Conservation (phyloP, 2,888 invertebrate species). For the Melipona bicolor region DNA sequence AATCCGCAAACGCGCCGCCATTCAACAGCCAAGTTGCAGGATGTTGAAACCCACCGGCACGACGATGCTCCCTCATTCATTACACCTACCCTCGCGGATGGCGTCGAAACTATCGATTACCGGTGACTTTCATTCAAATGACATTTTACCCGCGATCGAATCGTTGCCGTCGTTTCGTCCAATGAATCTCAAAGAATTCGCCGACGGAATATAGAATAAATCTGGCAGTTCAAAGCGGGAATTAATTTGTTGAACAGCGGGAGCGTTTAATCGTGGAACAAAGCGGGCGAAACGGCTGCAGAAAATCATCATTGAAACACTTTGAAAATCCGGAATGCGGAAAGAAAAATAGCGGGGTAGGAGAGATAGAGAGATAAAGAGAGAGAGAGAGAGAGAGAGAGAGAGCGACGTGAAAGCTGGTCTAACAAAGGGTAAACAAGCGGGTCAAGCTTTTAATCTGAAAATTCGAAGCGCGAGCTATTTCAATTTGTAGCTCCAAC, state of each 20-base stretch:
- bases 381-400: constrained; percentile 1
- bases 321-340: constrained; percentile 14
- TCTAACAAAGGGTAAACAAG: constrained; percentile 47
- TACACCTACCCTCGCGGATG: constrained; percentile 48
- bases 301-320: constrained; percentile 28
- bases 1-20: constrained; percentile 28
- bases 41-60: constrained; percentile 54
- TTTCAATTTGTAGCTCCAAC: constrained; percentile 70
- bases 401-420: constrained; percentile 19
- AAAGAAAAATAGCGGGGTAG: constrained; percentile 8
- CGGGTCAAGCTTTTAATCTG: constrained; percentile 68
- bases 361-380: not conserved
- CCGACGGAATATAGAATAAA: not conserved
- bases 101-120: constrained; percentile 58
- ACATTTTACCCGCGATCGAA: constrained; percentile 37
- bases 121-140: constrained; percentile 43
- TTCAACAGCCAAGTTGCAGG: constrained; percentile 38
- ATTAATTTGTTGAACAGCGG: not conserved
- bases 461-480: constrained; percentile 65
- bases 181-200: constrained; percentile 1
- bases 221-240: not conserved
- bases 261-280: not conserved
- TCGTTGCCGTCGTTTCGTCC: not conserved
- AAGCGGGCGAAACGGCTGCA: constrained; percentile 2
- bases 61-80: constrained; percentile 55